Percentiles rank a stretch among this genome's conserved stretches.
phyloP scores from a whole-genome alignment of 2,888 invertebrate genomes.

The Pachymerium ferrugineum region DNA sequence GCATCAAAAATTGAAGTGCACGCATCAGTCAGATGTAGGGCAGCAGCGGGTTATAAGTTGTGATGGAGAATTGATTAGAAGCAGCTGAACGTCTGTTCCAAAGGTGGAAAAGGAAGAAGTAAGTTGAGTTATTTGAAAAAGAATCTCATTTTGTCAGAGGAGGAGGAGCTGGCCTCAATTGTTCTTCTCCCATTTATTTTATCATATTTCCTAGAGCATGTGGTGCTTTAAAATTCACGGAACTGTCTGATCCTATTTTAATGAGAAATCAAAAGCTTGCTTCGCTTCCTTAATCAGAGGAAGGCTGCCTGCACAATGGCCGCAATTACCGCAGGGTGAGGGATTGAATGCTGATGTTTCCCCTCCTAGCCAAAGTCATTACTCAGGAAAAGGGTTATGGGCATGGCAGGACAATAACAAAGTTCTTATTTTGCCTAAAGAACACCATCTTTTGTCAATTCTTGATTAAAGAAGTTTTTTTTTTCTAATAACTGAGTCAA shows the following conservation, averaged over 20 bases:
- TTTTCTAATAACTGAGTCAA: background rate
- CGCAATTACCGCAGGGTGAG: background rate
- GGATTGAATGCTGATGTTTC: conserved; percentile 9
- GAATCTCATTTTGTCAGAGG: no score
- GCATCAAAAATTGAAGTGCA: background rate
- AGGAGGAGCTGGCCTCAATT: background rate
- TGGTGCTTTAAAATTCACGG: conserved; percentile 1
- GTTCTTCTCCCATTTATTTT: background rate
- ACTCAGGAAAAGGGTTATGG: background rate
- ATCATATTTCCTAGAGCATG: background rate
- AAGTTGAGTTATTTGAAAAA: no score
- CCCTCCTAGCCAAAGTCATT: background rate
- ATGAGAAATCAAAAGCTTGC: conserved; percentile 12
- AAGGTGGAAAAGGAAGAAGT: background rate
- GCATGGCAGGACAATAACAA: background rate
- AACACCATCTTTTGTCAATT: background rate
- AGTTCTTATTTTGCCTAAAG: background rate
- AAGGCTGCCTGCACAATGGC: background rate
- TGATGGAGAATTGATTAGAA: background rate
- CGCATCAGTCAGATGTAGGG: background rate
- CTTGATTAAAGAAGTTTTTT: background rate
- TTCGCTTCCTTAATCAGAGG: background rate
- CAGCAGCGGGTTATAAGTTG: background rate
- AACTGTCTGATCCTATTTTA: conserved; percentile 1
- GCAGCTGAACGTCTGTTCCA: background rate